Conservation (phyloP, 2,113 vertebrate genomes). For the Brachionichthys hirsutus region DNA sequence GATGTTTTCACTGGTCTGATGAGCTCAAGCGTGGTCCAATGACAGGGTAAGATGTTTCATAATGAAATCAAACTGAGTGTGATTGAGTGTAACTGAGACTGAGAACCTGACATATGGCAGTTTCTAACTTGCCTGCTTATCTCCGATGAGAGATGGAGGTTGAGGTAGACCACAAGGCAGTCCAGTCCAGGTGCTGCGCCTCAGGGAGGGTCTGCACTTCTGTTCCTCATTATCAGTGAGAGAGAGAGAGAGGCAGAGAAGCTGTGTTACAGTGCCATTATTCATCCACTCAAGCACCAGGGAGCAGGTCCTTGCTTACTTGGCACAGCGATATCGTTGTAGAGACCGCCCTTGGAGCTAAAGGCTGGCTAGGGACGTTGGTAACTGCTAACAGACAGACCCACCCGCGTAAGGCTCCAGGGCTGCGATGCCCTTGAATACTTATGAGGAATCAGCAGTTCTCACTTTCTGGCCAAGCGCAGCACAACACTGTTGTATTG, state of each 20-base stretch:
- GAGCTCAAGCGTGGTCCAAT: constrained; percentile 12
- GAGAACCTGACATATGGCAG: constrained; percentile 53
- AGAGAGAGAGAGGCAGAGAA: constrained; percentile 40
- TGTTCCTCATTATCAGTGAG: constrained; percentile 72
- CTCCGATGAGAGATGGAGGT: constrained; percentile 55
- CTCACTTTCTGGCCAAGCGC: constrained; percentile 30
- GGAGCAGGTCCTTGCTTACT: constrained; percentile 64
- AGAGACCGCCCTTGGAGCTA: constrained; percentile 66
- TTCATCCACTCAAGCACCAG: constrained; percentile 71
- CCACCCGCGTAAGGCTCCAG: constrained; percentile 63
- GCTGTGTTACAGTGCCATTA: constrained; percentile 65
- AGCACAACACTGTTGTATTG: constrained; percentile 31
- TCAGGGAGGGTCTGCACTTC: constrained; percentile 68
- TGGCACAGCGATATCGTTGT: constrained; percentile 44
- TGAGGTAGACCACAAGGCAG: constrained; percentile 55
- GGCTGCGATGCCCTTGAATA: constrained; percentile 65
- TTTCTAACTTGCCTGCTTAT: constrained; percentile 33
- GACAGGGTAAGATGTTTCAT: constrained; percentile 39
- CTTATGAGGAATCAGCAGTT: constrained; percentile 62
- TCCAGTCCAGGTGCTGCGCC: constrained; percentile 71
- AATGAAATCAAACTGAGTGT: constrained; percentile 48
- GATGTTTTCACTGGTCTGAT: constrained; percentile 14
- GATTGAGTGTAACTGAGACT: constrained; percentile 47
- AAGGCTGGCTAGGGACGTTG: constrained; percentile 64
- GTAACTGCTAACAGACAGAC: constrained; percentile 66